Evolutionary conservation across 2,888 invertebrate genomes (phyloP).

Genomic region (Sphaerophoria rueppellii): DNA sequence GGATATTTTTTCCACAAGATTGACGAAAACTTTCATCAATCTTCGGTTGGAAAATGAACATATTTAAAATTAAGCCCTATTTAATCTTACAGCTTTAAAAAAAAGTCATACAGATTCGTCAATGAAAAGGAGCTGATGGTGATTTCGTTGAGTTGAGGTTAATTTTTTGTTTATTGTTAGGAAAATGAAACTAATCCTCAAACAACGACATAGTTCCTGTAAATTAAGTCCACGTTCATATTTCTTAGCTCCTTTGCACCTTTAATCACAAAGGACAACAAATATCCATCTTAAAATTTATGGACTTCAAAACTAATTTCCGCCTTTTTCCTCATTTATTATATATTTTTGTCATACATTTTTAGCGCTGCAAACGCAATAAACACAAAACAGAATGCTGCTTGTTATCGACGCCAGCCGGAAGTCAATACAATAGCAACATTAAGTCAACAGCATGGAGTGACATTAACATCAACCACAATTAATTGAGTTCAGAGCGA

Average conservation of each 20-base stretch:
- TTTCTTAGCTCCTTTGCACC: too few species aligned
- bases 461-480: not conserved
- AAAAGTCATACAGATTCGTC: too few species aligned
- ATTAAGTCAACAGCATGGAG: not conserved
- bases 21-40: not conserved
- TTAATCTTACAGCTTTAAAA: not conserved
- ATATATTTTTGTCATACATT: conserved; percentile 3
- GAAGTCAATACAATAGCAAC: not conserved
- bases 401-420: conserved; percentile 17
- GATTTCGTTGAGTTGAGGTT: too few species aligned
- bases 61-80: conserved; percentile 11
- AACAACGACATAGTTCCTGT: too few species aligned
- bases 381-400: not conserved
- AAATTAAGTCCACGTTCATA: too few species aligned
- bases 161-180: too few species aligned
- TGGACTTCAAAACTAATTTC: not conserved
- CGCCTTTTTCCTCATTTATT: not conserved
- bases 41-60: not conserved
- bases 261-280: not conserved
- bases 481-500: conserved; percentile 22
- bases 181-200: too few species aligned
- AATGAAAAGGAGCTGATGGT: too few species aligned
- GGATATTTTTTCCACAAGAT: not conserved
- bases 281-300: not conserved
- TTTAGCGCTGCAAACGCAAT: not conserved